Evolutionary conservation across 2,797 vertebrate genomes (phyloP).

Genomic region (Eidolon dupreanum): DNA sequence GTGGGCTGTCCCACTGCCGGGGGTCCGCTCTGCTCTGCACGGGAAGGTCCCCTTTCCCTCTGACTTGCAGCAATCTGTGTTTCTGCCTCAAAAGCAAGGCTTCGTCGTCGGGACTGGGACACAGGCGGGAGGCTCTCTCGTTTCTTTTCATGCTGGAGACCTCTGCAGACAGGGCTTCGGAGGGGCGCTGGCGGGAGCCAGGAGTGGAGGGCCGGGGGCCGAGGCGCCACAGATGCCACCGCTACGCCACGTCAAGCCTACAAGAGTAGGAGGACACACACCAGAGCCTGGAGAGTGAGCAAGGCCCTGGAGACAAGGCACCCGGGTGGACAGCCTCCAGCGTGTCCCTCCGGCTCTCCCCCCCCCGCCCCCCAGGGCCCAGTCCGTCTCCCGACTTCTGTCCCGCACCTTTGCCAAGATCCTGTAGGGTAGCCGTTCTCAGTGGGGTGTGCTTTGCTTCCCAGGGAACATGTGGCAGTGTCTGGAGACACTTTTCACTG

Average conservation of each 20-base stretch:
- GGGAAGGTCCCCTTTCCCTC: fast-evolving
- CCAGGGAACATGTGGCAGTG: background rate
- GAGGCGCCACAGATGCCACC: background rate
- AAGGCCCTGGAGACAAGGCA: conserved; percentile 28
- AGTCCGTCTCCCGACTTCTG: fast-evolving
- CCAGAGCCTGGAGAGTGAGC: fast-evolving
- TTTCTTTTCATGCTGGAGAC: background rate
- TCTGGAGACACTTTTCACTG: background rate
- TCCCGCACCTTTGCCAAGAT: too few relatives aligned
- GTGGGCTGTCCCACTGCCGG: background rate
- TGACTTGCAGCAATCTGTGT: fast-evolving
- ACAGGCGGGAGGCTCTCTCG: fast-evolving
- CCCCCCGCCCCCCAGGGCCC: background rate
- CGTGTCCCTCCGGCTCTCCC: fast-evolving
- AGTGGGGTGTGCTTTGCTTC: background rate
- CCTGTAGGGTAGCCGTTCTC: background rate
- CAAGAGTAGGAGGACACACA: background rate
- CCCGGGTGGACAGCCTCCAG: fast-evolving
- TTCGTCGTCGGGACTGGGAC: fast-evolving
- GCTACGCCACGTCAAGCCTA: background rate
- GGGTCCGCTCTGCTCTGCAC: background rate
- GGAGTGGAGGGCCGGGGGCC: fast-evolving
- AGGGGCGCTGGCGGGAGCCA: background rate
- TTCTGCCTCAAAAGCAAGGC: background rate
- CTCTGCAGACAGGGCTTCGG: fast-evolving